Conservation (phyloP, 2,888 invertebrate genomes). For the Noctua pronuba region DNA sequence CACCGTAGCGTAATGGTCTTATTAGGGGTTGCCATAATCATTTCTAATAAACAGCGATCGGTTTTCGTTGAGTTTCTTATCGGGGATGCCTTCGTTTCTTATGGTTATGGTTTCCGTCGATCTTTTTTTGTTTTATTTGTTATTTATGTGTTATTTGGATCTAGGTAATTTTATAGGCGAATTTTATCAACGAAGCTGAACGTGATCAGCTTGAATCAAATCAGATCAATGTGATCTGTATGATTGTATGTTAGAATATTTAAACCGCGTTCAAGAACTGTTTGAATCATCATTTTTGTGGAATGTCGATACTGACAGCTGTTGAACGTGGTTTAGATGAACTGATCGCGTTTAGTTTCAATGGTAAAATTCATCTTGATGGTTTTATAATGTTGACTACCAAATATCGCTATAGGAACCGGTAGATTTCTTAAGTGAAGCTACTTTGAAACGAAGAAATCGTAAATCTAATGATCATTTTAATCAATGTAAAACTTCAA, state of each 20-base stretch:
- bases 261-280: not conserved
- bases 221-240: too few species aligned
- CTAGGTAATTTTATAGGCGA: not conserved
- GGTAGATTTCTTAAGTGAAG: too few species aligned
- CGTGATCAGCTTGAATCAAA: not conserved
- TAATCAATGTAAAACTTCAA: not conserved
- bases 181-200: not conserved
- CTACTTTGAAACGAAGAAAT: not conserved
- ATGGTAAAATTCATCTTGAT: not conserved
- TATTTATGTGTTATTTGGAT: not conserved
- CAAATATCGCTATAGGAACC: not conserved
- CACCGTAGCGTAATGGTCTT: slow-evolving; percentile 36
- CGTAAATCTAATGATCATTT: not conserved
- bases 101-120: not conserved
- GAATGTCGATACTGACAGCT: not conserved
- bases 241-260: not conserved
- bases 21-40: slow-evolving; percentile 45
- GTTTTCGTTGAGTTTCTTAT: slow-evolving; percentile 12
- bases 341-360: not conserved
- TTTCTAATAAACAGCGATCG: slow-evolving; percentile 38
- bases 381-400: not conserved
- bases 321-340: not conserved
- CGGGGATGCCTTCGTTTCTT: not conserved
- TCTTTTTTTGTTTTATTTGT: slow-evolving; percentile 18
- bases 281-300: not conserved